These are phyloP conservation scores for Margaritifera margaritifera DNA, from an alignment of 2,888 invertebrate species.

Conservation along the genomic window DNA sequence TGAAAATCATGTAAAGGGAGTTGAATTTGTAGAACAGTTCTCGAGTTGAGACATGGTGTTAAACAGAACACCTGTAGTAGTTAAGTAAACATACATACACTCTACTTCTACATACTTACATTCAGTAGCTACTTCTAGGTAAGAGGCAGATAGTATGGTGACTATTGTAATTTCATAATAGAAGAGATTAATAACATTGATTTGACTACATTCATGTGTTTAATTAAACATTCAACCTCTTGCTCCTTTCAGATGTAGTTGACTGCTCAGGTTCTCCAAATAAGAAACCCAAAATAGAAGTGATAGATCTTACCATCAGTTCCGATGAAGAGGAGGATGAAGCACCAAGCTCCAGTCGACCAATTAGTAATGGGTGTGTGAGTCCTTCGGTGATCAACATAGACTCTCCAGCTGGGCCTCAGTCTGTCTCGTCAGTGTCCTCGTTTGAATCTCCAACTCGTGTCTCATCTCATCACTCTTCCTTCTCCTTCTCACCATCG, in stretches of 20 bases:
- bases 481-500: conserved; percentile 23
- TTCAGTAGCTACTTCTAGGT: too few relatives aligned
- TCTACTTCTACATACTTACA: too few relatives aligned
- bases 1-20: too few relatives aligned
- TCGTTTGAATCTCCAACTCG: conserved; percentile 39
- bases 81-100: too few relatives aligned
- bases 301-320: conserved; percentile 67
- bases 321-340: conserved; percentile 57
- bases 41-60: too few relatives aligned
- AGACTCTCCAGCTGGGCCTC: conserved; percentile 39
- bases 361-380: conserved; percentile 51
- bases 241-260: conserved; percentile 13
- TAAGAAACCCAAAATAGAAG: conserved; percentile 54
- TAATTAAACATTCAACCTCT: too few relatives aligned
- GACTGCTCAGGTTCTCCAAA: conserved; percentile 32
- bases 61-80: too few relatives aligned
- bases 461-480: conserved; percentile 21
- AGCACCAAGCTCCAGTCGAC: conserved; percentile 27
- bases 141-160: too few relatives aligned
- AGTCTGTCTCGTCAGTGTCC: conserved; percentile 36
- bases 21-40: too few relatives aligned
- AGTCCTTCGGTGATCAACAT: conserved; percentile 58
- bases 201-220: too few relatives aligned
- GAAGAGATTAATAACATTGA: too few relatives aligned
- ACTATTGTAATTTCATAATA: too few relatives aligned